Evolutionary conservation across 1,140 invertebrate genomes (phyloP), one percentile per base, ranked within the genome.

Genomic region (Dendrolimus punctatus): DNA sequence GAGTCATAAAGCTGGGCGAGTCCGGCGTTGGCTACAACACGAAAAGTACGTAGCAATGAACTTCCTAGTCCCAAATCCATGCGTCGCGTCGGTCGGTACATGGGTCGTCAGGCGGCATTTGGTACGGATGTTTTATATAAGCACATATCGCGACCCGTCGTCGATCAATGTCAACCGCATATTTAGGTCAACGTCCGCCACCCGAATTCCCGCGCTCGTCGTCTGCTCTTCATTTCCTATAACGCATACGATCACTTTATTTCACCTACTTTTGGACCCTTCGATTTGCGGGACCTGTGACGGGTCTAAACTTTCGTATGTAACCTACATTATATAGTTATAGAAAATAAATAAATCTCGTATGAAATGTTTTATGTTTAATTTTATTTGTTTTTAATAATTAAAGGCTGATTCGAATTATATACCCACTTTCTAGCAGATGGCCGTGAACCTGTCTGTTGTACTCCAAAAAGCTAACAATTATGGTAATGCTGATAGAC

Each of bases 141-240:
- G 71, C 68, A 23, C 23, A 72, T 77, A 81, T 80, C 71, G 71
- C 71, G 74, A 72, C 71, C 61, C 71, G 67, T 80, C 80, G 77
- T 84, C 79, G 81, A 85, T 85, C 81, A 85, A 85, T 85, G 81
- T 85, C 81, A 85, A 81, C 78, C 77, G 74, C 81, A 81, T 85
- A 85, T 85, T 81, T 85, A 64, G 81, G 81, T 85, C 79, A 82
- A 76, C 79, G 81, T 73, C 80, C 81, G 77, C 72, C 73, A 68
- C 62, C 72, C 72, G 71, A 79, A 85, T 81, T 81, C 77, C 78
- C 68, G 67, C 76, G 66, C 68, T 74, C 65, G 62, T 74, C 65
- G 62, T 66, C 70, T 72, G 64, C 73, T 73, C 71, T 66, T 75
- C 71, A 76, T 80, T 78, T 81, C 76, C 77, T 73, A 69, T 74